Base-by-base conservation (phyloP, 1,140 invertebrate species). In the Drusus annulatus region DNA sequence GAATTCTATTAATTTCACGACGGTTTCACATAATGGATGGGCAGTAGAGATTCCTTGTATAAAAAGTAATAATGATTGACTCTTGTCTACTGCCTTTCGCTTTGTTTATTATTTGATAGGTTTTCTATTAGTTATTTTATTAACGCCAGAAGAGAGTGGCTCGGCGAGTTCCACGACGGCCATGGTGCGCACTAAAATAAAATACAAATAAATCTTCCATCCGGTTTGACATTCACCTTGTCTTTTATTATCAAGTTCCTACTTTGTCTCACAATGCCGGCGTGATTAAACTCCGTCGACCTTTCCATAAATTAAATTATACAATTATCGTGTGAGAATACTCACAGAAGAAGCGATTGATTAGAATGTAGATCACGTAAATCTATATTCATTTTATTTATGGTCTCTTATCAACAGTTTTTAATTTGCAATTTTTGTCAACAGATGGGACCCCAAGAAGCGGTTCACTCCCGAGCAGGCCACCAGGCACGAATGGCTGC, bases 391-490 rank as follows among this genome's bases (percentile, higher is more conserved):
- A 25, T 69, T 36, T 19, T 3, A 16, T 31, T 31, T 31, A 13
- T 69, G 65, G 56, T 15, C 68, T 19, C n/a, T 69, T 79, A 31
- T 17, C 54, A 17, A n/a, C 54, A 56, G n/a, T 56, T 8, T 56
- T 56, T 17, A 56, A 56, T 15, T 79, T 74, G 71, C 2, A 28
- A 7, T 45, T 45, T 45, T 45, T 45, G 16, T 80, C 88, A 87
- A 15, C 87, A 96, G 95, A 86, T 99, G 98, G 98, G 97, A 99
- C 90, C 95, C 98, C 15, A 94, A 96, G 84, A 94, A 95, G 81
- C 92, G 98, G 74, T 94, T 99, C 93, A 98, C 95, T 17, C 97
- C 98, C 2, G 94, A 95, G 68, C 97, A 99, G 85, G 95, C 95
- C 25, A 90, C 94, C 56, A 91, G 92, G 52, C 95, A 96, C 87